Base-by-base conservation (phyloP, 1,140 invertebrate species). In the Aphaenogaster rudis region DNA sequence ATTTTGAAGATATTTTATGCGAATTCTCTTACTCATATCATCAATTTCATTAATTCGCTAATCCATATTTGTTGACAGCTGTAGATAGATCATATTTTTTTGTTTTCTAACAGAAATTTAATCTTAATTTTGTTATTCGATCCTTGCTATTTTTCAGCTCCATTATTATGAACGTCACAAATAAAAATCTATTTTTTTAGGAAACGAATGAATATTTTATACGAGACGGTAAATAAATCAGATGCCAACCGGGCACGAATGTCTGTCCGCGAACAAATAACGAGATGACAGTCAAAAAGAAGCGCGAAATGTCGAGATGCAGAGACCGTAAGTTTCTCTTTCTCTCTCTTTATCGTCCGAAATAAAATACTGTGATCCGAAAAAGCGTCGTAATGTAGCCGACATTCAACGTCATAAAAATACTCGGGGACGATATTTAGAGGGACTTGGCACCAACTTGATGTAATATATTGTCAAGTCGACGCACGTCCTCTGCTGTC, bases 401-500 rank as follows among this genome's bases (percentile, higher is more conserved):
- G 33, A 76, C 52, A 36, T 84, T 17, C 57, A 39, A 76, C 80
- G 42, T 84, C 54, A 63, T 57, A 61, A 76, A 84, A 84, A 84
- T 84, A 84, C 28, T 13, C 54, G n/a, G 28, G 11, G 61, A 76
- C 33, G 80, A 84, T 84, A 76, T 76, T 84, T 84, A 63, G 54
- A 84, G 69, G 45, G n/a, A 84, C 80, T 84, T 84, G 80, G 69
- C 80, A 84, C 17, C 69, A 45, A 50, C 69, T 76, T 61, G 54
- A 74, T 80, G 74, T 66, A 67, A 79, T 64, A 86, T 86, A 77
- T 86, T 86, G 84, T 84, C 69, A 86, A 86, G 64, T 80, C 64
- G 77, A 81, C 63, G 85, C 63, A 42, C 63, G 59, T 78, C 84
- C 50, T 45, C 61, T 48, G 42, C 50, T 15, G n/a, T 36, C 80